A percentile compares a stretch with the other conserved stretches of the same genome.
Conservation (phyloP, 2,888 invertebrate species). For the Microctonus aethiopoides region DNA sequence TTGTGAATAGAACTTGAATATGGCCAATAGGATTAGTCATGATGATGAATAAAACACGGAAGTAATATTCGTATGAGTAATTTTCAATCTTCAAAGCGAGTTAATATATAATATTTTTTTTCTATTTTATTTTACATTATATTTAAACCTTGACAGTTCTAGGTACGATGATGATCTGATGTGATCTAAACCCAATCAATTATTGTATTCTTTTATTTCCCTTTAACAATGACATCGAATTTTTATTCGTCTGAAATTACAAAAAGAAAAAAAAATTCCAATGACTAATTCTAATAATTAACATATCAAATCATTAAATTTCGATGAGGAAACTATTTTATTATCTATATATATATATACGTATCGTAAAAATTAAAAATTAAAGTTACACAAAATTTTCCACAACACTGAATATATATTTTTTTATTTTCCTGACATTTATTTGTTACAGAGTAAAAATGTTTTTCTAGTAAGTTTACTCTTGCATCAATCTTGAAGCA, state of each 20-base stretch:
- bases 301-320: not conserved
- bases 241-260: not conserved
- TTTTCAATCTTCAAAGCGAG: not conserved
- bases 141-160: not conserved
- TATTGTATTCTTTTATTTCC: not conserved
- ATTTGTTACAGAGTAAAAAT: too few relatives aligned
- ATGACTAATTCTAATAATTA: not conserved
- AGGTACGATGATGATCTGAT: not conserved
- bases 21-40: slow-evolving; percentile 2
- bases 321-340: too few relatives aligned
- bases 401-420: too few relatives aligned
- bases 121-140: not conserved
- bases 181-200: not conserved
- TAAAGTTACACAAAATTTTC: too few relatives aligned
- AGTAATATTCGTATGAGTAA: not conserved
- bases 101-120: not conserved
- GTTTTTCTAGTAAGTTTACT: not conserved
- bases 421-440: too few relatives aligned
- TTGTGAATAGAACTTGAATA: not conserved
- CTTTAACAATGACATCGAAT: not conserved
- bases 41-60: slow-evolving; percentile 3
- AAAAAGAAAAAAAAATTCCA: too few relatives aligned
- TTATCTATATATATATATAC: too few relatives aligned
- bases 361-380: too few relatives aligned
- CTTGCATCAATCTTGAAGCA: not conserved